Base-by-base conservation (phyloP, 1,140 invertebrate genomes). In the Drosophila nannoptera region DNA sequence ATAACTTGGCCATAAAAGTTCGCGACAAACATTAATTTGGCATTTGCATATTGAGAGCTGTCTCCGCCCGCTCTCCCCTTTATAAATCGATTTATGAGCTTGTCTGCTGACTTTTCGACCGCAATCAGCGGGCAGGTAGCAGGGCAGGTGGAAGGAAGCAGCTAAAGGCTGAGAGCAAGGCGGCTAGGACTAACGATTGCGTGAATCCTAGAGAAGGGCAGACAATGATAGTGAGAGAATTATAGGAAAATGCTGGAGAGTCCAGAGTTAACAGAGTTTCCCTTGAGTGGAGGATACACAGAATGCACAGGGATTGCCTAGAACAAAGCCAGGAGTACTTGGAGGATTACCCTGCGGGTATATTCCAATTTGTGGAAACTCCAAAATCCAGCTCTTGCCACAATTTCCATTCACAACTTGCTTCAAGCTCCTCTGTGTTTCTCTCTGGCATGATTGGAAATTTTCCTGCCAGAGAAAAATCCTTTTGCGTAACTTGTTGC, bases 11-110 rank as follows among this genome's bases (percentile, higher is more conserved):
- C 70, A 77, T 84, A 81, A 86, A 84, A 81, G 70, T 86, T 49
- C 7, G 60, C 81, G 69, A 70, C 80, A 77, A 80, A 58, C 69
- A 86, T 84, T 81, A 76, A 53, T 86, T 86, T 54, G 53, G 60
- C 59, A 83, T 86, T 84, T 86, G 77, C 77, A 71, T 86, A 56
- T 50, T 22, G 14, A 32, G 36, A 16, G 36, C n/a, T 32, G 11
- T 6, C 43, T 38, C 33, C 5, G 22, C 1, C 31, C 16, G 16
- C 12, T 35, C 12, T 58, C 16, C 59, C 40, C 32, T 46, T 65
- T 45, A 45, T 63, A 78, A 80, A 83, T 86, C 81, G 76, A 80
- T 83, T 83, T 84, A 73, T 63, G 72, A 76, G 63, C 64, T 71
- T 71, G 71, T 69, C 71, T 69, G 61, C 62, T 76, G 76, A 80